A percentile compares a stretch with the other conserved stretches of the same genome.
phyloP scores from a whole-genome alignment of 2,113 vertebrate genomes.

The Crotalus horridus region DNA sequence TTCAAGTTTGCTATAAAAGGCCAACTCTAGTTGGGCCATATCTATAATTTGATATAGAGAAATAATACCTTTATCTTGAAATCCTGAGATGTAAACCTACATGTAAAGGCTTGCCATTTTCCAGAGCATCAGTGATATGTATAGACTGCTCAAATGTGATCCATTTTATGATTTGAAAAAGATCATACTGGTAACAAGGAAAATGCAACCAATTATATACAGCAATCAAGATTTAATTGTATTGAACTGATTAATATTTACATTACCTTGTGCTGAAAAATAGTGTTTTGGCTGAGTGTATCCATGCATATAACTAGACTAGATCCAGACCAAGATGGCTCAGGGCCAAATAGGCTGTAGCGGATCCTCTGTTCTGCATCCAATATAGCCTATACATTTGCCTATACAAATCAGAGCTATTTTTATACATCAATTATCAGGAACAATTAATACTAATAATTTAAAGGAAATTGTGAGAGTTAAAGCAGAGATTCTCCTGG shows the following conservation, averaged over 20 bases:
- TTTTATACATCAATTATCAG: background rate
- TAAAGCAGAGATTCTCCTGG: background rate
- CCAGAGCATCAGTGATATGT: background rate
- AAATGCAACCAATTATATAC: background rate
- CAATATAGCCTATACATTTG: background rate
- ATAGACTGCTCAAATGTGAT: background rate
- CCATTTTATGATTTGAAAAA: background rate
- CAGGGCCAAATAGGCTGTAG: background rate
- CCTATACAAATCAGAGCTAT: background rate
- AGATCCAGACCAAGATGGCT: background rate
- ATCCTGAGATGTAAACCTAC: background rate
- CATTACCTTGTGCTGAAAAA: background rate
- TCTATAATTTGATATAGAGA: background rate
- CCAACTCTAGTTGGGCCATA: background rate
- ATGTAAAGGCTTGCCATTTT: background rate
- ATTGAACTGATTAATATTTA: background rate
- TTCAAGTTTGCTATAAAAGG: background rate
- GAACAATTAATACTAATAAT: background rate
- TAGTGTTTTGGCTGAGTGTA: background rate
- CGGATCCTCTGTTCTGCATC: background rate
- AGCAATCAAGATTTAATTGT: background rate
- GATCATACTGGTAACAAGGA: background rate
- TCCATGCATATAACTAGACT: background rate
- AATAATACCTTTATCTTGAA: background rate
- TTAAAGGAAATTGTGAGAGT: background rate